Evolutionary conservation across 2,888 invertebrate species (phyloP), one percentile per base, ranked within the genome.

Genomic region (Elysia crispata): DNA sequence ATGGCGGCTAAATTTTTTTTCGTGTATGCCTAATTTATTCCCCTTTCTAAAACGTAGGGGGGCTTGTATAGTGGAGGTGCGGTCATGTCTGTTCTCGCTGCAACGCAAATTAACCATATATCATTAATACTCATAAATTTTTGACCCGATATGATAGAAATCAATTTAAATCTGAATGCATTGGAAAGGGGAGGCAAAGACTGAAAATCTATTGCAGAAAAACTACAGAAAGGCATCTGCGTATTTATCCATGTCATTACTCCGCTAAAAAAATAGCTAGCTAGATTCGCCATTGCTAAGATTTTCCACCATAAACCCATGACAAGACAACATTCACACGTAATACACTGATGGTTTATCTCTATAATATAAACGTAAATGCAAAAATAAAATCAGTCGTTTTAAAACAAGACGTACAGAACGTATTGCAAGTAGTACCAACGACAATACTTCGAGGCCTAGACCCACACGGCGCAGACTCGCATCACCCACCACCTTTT

Each of bases 381-480:
- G 54, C 18, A 60, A 13, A 23, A 6, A 49, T 23, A 25, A n/a
- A 25, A 5, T 30, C 41, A 41, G 3, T 25, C 23, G 25, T 79
- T 73, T 49, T 57, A 66, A 20, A 57, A 18, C 54, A 28, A 23
- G 57, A 66, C 57, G 49, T 73, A 31, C 31, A 66, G 73, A 70
- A 73, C 62, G 66, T 78, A 79, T 75, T 69, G 84, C 82, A 87
- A 87, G 86, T 88, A 87, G 87, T 87, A 82, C 86, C 87, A 82
- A 82, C 78, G 82, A 78, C 67, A 79, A 80, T 73, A 76, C 80
- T 82, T 81, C 72, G 80, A 66, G 82, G 87, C 85, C 87, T 86
- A 84, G 86, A 84, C 84, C 86, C 82, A 85, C 85, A 85, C 84
- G 84, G 84, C 85, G 86, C 85, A 86, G 86, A 83, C 86, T 86